These are phyloP conservation scores for Dendrocincla fuliginosa DNA, from an alignment of 2,797 vertebrate species.

Conservation along the genomic window DNA sequence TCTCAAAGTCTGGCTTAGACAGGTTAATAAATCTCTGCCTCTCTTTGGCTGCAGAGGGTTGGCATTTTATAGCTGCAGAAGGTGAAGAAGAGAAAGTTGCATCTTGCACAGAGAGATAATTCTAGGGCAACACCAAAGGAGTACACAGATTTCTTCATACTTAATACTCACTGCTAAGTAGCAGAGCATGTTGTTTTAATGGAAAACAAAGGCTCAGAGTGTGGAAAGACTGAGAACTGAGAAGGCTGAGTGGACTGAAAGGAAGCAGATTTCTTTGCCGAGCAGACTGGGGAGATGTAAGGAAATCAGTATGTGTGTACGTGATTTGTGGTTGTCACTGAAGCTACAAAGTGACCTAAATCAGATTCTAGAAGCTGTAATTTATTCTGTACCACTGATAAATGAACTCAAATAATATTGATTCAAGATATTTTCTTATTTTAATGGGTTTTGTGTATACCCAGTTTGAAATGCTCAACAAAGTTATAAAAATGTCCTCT, in stretches of 20 bases:
- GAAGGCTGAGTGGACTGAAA: not conserved
- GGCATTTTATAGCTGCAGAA: conserved; percentile 9
- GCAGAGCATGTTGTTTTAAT: not conserved
- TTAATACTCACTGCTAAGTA: not conserved
- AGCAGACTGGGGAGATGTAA: not conserved
- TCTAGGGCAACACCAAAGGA: not conserved
- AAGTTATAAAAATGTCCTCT: conserved; percentile 48
- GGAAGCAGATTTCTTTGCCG: conserved; percentile 13
- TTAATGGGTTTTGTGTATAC: not conserved
- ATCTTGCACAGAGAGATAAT: not conserved
- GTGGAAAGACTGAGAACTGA: not conserved
- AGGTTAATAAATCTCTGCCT: conserved; percentile 50
- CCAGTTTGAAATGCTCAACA: not conserved
- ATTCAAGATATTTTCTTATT: conserved; percentile 17
- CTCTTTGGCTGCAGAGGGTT: not conserved
- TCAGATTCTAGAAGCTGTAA: not conserved
- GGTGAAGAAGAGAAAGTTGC: conserved; percentile 8
- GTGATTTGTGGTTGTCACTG: conserved; percentile 21
- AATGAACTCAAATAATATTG: not conserved
- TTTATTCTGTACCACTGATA: not conserved
- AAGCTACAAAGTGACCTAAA: not conserved
- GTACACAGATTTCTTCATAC: not conserved
- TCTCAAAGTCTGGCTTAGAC: conserved; percentile 27
- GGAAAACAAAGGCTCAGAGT: not conserved
- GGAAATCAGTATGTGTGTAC: not conserved